phyloP scores from a whole-genome alignment of 1,140 invertebrate genomes.

The Yoshiicerus persimilis region DNA sequence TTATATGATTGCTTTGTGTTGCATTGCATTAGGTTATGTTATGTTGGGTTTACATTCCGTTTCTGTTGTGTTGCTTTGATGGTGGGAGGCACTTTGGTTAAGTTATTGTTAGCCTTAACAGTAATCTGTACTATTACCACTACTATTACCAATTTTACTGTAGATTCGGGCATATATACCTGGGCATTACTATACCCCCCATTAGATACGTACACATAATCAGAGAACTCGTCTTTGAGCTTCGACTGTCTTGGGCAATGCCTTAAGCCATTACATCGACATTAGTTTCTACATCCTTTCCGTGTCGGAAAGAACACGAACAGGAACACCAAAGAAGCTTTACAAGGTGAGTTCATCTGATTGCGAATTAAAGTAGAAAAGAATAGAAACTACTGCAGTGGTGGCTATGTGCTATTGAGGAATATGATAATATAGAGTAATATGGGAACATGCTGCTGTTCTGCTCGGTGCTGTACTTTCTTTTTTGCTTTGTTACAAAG shows the following conservation, averaged over 20 bases:
- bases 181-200: too few species aligned
- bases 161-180: too few species aligned
- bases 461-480: too few species aligned
- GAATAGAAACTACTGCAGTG: not conserved
- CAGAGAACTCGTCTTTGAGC: too few species aligned
- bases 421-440: not conserved
- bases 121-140: not conserved
- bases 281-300: conserved; percentile 5
- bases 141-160: too few species aligned
- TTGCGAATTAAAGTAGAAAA: conserved; percentile 11
- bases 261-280: not conserved
- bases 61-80: not conserved
- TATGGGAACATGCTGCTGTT: not conserved
- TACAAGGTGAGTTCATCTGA: conserved; percentile 19
- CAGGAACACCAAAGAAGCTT: not conserved
- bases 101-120: not conserved
- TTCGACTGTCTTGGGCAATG: not conserved
- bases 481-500: not conserved
- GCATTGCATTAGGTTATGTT: not conserved
- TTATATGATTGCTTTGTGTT: not conserved
- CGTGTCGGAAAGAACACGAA: not conserved
- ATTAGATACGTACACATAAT: not conserved
- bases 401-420: not conserved
- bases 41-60: not conserved
- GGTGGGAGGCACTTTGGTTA: not conserved